Conservation (phyloP, 2,113 vertebrate genomes). For the Proterorhinus semilunaris region DNA sequence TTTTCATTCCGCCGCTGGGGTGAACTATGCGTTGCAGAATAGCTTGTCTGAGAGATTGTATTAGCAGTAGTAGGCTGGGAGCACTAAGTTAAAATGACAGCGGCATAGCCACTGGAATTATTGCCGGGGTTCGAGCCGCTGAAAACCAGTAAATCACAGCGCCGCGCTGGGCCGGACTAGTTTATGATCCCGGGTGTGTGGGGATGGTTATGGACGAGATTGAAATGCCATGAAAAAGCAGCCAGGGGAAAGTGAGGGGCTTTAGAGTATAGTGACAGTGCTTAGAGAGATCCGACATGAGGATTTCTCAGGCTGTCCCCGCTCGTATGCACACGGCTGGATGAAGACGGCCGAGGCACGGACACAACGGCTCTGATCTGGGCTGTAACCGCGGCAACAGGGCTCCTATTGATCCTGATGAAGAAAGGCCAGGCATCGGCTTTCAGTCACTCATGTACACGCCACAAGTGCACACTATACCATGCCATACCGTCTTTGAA, state of each 20-base stretch:
- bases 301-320: slow-evolving; percentile 29
- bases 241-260: slow-evolving; percentile 36
- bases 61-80: slow-evolving; percentile 4
- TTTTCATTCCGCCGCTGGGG: not conserved
- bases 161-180: slow-evolving; percentile 34
- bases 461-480: not conserved
- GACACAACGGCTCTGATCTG: slow-evolving; percentile 74
- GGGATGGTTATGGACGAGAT: slow-evolving; percentile 40
- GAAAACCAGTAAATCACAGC: slow-evolving; percentile 46
- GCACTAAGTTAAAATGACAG: slow-evolving; percentile 6
- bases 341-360: slow-evolving; percentile 58
- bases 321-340: slow-evolving; percentile 36
- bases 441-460: slow-evolving; percentile 31
- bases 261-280: slow-evolving; percentile 43
- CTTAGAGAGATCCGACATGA: slow-evolving; percentile 47
- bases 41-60: not conserved
- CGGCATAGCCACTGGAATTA: slow-evolving; percentile 16
- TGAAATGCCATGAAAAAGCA: slow-evolving; percentile 36
- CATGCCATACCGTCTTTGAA: too few relatives aligned
- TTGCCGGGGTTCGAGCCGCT: slow-evolving; percentile 24
- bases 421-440: slow-evolving; percentile 63
- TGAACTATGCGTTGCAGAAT: not conserved
- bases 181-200: slow-evolving; percentile 46
- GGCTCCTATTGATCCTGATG: slow-evolving; percentile 74
- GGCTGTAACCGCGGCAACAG: slow-evolving; percentile 74